Evolutionary conservation across 2,113 vertebrate genomes (phyloP).

Genomic region (Boleophthalmus pectinirostris): DNA sequence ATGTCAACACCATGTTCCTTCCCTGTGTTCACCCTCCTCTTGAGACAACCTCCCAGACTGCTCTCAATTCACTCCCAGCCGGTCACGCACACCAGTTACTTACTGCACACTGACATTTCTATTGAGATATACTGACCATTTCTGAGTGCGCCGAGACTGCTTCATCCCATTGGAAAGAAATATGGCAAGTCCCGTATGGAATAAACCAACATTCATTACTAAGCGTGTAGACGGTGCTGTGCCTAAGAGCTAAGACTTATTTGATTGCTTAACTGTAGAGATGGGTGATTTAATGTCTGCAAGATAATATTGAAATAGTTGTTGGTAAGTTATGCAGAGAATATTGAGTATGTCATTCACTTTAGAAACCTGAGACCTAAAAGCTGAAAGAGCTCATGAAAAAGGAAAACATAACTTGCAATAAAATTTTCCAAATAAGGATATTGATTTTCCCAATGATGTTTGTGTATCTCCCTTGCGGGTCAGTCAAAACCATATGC

Average conservation of each 20-base stretch:
- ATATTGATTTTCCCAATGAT: no score
- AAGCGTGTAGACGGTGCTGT: slow-evolving; percentile 30
- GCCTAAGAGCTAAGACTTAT: slow-evolving; percentile 51
- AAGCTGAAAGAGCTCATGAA: not conserved
- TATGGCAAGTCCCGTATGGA: slow-evolving; percentile 62
- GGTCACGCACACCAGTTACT: slow-evolving; percentile 61
- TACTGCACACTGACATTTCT: slow-evolving; percentile 67
- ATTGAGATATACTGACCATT: slow-evolving; percentile 68
- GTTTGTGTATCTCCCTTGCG: no score
- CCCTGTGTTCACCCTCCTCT: slow-evolving; percentile 43
- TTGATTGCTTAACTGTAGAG: slow-evolving; percentile 54
- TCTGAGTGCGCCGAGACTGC: slow-evolving; percentile 49
- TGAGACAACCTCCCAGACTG: slow-evolving; percentile 58
- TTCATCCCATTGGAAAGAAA: slow-evolving; percentile 64
- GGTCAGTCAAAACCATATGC: no score
- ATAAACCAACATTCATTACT: slow-evolving; percentile 64
- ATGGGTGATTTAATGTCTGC: not conserved
- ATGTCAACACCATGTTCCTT: slow-evolving; percentile 48
- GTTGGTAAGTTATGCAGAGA: not conserved
- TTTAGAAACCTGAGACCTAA: not conserved
- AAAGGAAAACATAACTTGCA: no score
- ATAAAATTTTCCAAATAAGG: no score
- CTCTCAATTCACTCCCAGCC: slow-evolving; percentile 68
- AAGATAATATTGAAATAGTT: not conserved
- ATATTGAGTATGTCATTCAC: not conserved